Percentiles rank a stretch among this genome's conserved stretches.
phyloP scores from a whole-genome alignment of 1,140 invertebrate genomes.

The Thaumetopoea pityocampa region DNA sequence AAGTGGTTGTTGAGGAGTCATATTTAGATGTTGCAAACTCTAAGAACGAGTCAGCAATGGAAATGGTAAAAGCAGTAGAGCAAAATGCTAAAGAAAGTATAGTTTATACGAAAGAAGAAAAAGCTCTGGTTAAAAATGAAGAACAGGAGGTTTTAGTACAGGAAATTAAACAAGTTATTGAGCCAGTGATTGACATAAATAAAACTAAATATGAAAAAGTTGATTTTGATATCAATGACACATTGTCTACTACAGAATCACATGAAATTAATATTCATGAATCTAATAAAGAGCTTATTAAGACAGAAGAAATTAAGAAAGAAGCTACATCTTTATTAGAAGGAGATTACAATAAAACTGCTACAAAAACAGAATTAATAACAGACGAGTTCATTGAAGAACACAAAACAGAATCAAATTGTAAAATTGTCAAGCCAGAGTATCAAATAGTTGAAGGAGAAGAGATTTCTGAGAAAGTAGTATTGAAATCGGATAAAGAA shows the following conservation, averaged over 20 bases:
- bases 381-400: background rate
- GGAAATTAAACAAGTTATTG: conserved; percentile 30
- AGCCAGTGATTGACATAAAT: conserved; percentile 23
- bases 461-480: background rate
- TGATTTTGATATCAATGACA: conserved; percentile 26
- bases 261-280: conserved; percentile 26
- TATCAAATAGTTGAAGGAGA: conserved; percentile 5
- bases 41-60: conserved; percentile 8
- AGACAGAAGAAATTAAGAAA: background rate
- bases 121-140: conserved; percentile 3
- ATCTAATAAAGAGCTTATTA: conserved; percentile 11
- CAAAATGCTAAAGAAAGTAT: conserved; percentile 16
- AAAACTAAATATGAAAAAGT: conserved; percentile 10
- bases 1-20: conserved; percentile 8
- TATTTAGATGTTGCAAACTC: conserved; percentile 2
- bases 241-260: conserved; percentile 23
- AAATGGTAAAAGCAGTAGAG: conserved; percentile 13
- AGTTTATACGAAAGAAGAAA: conserved; percentile 13
- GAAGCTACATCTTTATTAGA: background rate
- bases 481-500: conserved; percentile 5
- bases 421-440: too few species aligned
- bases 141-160: conserved; percentile 27
- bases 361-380: background rate
- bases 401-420: too few species aligned
- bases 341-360: background rate